A percentile compares a stretch with the other conserved stretches of the same genome.
Conservation (phyloP, 2,113 vertebrate genomes). For the Psittacus erithacus region DNA sequence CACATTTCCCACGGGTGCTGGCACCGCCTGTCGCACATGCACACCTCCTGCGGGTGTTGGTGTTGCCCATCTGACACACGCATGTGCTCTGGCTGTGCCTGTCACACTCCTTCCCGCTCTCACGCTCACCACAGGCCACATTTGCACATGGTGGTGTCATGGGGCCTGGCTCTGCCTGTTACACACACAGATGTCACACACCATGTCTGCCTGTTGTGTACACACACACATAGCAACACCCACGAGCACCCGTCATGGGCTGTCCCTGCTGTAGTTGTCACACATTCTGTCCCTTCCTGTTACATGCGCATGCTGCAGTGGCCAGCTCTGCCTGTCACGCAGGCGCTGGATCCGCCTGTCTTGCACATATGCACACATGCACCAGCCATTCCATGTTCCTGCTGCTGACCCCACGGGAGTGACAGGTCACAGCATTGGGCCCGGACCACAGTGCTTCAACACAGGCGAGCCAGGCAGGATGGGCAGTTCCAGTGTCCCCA, state of each 20-base stretch:
- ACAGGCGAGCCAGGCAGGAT: background rate
- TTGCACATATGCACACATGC: rapidly evolving
- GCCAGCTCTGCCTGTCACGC: background rate
- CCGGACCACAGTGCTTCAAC: rapidly evolving
- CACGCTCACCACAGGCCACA: rapidly evolving
- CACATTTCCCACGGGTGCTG: background rate
- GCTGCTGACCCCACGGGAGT: background rate
- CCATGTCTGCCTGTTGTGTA: background rate
- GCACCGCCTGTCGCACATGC: background rate
- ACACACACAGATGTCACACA: no score
- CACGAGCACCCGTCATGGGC: background rate
- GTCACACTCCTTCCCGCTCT: background rate
- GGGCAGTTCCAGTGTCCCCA: background rate
- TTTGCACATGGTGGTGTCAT: rapidly evolving
- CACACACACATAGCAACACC: background rate
- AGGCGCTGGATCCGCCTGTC: background rate
- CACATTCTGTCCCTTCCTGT: background rate
- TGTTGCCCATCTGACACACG: background rate
- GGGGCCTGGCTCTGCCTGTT: background rate
- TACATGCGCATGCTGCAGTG: background rate
- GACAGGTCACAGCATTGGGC: rapidly evolving
- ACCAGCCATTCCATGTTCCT: background rate
- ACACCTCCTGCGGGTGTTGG: background rate
- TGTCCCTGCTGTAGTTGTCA: background rate
- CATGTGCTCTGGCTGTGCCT: background rate